Evolutionary conservation across 2,113 vertebrate species (phyloP), one percentile per base, ranked within the genome.

Genomic region (Hiodon alosoides): DNA sequence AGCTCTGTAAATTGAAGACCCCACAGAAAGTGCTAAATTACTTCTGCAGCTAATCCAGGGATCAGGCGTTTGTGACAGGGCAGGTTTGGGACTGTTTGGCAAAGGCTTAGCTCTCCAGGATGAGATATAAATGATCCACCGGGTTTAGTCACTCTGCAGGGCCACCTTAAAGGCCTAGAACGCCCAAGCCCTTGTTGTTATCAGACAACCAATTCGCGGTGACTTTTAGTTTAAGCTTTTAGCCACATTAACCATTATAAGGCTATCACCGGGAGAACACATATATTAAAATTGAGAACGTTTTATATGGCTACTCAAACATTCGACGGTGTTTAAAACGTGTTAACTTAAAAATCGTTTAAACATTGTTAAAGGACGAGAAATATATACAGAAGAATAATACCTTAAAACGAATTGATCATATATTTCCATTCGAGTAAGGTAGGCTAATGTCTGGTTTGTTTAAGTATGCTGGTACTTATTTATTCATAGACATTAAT

Each of bases 21-120:
- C 88, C 90, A 91, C 90, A 90, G 89, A 90, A 87, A 87, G 89
- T 85, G 87, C 83, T 86, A 90, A 92, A 90, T 93, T 86, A 91
- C 87, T 78, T 82, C 85, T 82, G 81, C 76, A 78, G 78, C 83
- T 92, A 93, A 93, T 92, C 91, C 90, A 8, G 69, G 85, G 89
- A 89, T 91, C 86, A 89, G 84, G 83, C 85, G 77, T 87, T 88
- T 89, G 88, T 89, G 86, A 82, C 84, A 78, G 85, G 87, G 87
- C 89, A 89, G 88, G 90, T 91, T 85, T 89, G 83, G 83, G 81
- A 87, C 85, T 91, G 90, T 92, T 93, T 92, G 88, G 87, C 16
- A 78, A 89, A 79, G 87, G 87, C 85, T 91, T 92, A 92, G 83
- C 83, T 87, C 85, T 82, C 78, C 77, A 81, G 80, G 83, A 91